Percentiles rank a stretch among this genome's conserved stretches.
phyloP scores from a whole-genome alignment of 1,140 invertebrate species.

The Diploscapter pachys region DNA sequence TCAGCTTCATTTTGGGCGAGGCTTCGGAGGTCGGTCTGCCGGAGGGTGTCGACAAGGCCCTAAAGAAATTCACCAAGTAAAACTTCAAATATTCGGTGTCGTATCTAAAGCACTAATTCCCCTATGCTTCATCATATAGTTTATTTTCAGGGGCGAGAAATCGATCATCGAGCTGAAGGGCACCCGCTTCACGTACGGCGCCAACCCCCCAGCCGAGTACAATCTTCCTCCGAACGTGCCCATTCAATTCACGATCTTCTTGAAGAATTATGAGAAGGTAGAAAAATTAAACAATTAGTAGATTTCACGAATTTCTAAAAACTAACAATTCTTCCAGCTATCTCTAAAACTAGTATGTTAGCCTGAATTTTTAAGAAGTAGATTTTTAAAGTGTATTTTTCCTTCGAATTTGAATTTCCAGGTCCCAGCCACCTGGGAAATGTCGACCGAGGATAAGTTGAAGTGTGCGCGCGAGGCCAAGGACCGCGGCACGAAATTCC shows the following conservation, averaged over 20 bases:
- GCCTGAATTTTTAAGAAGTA: neutral
- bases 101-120: no score
- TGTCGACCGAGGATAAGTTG: constrained; percentile 75
- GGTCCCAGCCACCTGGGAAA: constrained; percentile 75
- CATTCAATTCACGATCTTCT: constrained; percentile 31
- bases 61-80: constrained; percentile 14
- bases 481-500: constrained; percentile 85
- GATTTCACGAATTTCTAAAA: constrained; percentile 3
- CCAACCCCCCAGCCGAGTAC: constrained; percentile 20
- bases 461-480: constrained; percentile 78
- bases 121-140: no score
- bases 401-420: constrained; percentile 49
- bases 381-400: constrained; percentile 8
- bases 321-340: neutral
- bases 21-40: constrained; percentile 29
- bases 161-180: constrained; percentile 28
- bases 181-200: constrained; percentile 31
- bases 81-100: no score
- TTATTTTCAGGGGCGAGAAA: constrained; percentile 18
- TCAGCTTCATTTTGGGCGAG: constrained; percentile 25
- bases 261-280: constrained; percentile 77
- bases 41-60: constrained; percentile 33
- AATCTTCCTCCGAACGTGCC: constrained; percentile 23
- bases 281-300: constrained; percentile 12
- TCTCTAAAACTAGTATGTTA: neutral